phyloP scores from a whole-genome alignment of 2,797 vertebrate species.

The Phataginus tetradactyla region DNA sequence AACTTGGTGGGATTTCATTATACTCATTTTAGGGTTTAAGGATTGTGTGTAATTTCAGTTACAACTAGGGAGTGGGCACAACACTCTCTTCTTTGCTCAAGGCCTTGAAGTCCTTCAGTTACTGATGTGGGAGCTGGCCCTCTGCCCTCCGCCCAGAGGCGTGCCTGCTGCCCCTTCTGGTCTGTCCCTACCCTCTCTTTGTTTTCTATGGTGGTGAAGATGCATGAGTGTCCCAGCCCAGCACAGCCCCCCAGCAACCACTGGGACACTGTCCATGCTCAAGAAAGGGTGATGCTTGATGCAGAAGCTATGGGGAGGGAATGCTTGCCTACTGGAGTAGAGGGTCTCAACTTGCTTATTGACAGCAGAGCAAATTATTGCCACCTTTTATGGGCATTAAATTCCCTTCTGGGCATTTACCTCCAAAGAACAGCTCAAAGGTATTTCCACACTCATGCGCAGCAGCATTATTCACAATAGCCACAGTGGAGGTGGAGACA shows the following conservation, averaged over 20 bases:
- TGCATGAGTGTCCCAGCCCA: neutral
- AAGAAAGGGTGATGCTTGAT: neutral
- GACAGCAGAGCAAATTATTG: neutral
- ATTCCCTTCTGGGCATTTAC: neutral
- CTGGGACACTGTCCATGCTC: neutral
- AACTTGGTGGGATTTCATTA: neutral
- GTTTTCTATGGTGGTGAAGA: neutral
- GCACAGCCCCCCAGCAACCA: too few relatives aligned
- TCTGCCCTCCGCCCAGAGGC: neutral
- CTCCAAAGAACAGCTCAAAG: neutral
- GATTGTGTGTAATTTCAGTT: conserved; percentile 45
- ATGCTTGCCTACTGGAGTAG: neutral
- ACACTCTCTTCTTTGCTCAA: neutral
- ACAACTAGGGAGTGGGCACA: neutral
- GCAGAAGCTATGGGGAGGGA: neutral
- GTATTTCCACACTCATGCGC: neutral
- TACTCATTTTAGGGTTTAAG: neutral
- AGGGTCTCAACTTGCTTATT: neutral
- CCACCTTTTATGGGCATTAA: neutral
- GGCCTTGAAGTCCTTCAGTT: neutral
- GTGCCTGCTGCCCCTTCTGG: neutral
- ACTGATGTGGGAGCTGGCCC: neutral
- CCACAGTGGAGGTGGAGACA: neutral
- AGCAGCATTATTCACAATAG: neutral
- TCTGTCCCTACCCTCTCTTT: neutral